Base-by-base conservation (phyloP, 1,140 invertebrate species). In the Pinna nobilis region DNA sequence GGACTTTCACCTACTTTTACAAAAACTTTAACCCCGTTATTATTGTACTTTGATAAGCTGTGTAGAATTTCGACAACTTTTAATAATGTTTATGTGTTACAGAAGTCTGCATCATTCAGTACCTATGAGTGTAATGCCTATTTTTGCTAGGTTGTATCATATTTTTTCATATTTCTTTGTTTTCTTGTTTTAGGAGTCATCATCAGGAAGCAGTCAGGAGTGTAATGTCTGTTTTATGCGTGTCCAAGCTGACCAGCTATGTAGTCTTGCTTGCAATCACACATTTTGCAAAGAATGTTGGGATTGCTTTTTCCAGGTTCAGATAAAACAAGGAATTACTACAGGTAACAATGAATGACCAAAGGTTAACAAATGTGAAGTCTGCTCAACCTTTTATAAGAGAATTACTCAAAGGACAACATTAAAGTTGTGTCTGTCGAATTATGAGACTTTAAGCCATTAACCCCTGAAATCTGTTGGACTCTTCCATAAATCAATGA, bases 261-360 rank as follows among this genome's bases (percentile, higher is more conserved):
- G 92, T 86, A 92, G 92, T 69, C 90, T 98, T 49, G 92, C 94
- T 11, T 99, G 97, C 91, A 94, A 94, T 15, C 97, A 99, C 89
- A 92, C 92, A 44, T 99, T 98, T 90, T 99, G 97, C 88, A 95
- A 94, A 88, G 94, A 96, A 71, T 99, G 97, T 88, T 98, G 97
- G 97, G 93, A 93, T 74, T 95, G 93, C 90, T 95, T 97, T 91
- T 98, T 98, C 90, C 96, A 98, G 92, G 94, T 96, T 79, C 97
- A 98, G 92, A 96, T 99, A 82, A 93, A 92, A 88, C 95, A 96
- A 90, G 96, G 96, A 84, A 91, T 92, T 70, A 93, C 93, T 20
- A 93, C 92, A 82, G 91, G 93, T 93, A 87, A 49, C 7, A 0
- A 9, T 25, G 28, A 25, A 20, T 20, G 15, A 51, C 49, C 23